Evolutionary conservation across 2,113 vertebrate species (phyloP).

Genomic region (Cavia porcellus): DNA sequence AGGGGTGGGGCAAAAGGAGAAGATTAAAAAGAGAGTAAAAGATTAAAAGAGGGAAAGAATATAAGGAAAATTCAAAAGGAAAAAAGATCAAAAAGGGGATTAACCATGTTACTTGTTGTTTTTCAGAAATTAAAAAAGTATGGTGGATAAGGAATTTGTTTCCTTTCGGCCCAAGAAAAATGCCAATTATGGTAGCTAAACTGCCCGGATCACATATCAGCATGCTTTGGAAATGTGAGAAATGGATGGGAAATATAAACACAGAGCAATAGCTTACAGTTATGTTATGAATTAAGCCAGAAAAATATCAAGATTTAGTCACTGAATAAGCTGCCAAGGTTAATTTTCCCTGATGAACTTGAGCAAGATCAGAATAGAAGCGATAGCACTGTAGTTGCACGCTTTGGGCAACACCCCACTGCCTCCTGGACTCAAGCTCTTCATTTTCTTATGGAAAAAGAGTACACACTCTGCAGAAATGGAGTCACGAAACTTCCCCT

Average conservation of each 20-base stretch:
- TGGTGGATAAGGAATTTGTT: slow-evolving; percentile 92
- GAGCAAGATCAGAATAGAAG: slow-evolving; percentile 90
- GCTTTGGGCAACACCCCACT: slow-evolving; percentile 57
- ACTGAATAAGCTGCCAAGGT: slow-evolving; percentile 91
- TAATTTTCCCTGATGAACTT: slow-evolving; percentile 91
- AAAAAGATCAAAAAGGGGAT: slow-evolving; percentile 91
- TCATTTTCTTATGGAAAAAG: slow-evolving; percentile 45
- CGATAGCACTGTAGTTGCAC: slow-evolving; percentile 73
- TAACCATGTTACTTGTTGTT: slow-evolving; percentile 92
- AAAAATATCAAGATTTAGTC: slow-evolving; percentile 92
- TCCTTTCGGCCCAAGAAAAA: slow-evolving; percentile 92
- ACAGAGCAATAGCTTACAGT: slow-evolving; percentile 90
- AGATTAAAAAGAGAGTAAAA: slow-evolving; percentile 93
- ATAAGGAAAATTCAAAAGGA: slow-evolving; percentile 89
- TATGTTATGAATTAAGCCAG: slow-evolving; percentile 93
- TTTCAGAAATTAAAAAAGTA: slow-evolving; percentile 92
- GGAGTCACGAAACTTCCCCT: slow-evolving; percentile 33
- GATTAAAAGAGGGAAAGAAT: slow-evolving; percentile 91
- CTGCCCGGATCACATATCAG: slow-evolving; percentile 91
- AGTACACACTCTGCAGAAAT: slow-evolving; percentile 30
- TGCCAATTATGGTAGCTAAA: slow-evolving; percentile 93
- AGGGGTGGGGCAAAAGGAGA: slow-evolving; percentile 85
- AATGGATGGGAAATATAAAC: slow-evolving; percentile 92
- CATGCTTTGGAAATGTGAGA: slow-evolving; percentile 93
- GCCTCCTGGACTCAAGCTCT: slow-evolving; percentile 68